Percentiles rank a stretch among this genome's conserved stretches.
Conservation (phyloP, 2,113 vertebrate genomes). For the Erpornis zantholeuca region DNA sequence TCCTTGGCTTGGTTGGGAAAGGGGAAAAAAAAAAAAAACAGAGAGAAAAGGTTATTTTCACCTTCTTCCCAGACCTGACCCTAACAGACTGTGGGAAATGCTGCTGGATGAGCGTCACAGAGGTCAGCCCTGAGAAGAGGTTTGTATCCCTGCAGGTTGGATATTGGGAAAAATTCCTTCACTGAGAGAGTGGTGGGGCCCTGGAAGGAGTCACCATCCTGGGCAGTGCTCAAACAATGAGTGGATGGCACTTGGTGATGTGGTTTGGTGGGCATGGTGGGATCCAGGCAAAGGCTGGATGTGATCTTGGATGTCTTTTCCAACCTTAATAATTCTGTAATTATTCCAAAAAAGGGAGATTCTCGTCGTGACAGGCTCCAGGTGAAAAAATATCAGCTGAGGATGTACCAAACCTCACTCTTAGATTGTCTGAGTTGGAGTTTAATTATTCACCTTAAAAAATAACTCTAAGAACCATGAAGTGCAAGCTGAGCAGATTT, state of each 20-base stretch:
- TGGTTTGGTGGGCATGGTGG: background rate
- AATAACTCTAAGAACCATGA: background rate
- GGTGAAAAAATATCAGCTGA: background rate
- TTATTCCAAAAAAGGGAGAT: background rate
- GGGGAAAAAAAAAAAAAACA: background rate
- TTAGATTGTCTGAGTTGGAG: background rate
- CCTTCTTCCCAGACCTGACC: background rate
- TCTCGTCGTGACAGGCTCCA: background rate
- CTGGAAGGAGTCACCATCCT: background rate
- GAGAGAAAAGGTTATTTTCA: background rate
- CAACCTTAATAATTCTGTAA: background rate
- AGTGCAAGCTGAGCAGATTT: background rate
- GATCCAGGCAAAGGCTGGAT: background rate
- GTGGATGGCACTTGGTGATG: background rate
- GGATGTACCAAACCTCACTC: background rate
- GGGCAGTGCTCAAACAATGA: background rate
- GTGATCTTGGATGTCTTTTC: background rate
- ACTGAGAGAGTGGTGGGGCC: too few relatives aligned
- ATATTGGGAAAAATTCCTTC: background rate
- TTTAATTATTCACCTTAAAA: background rate
- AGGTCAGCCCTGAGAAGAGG: background rate
- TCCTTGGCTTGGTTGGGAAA: slow-evolving; percentile 85
- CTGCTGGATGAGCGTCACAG: background rate
- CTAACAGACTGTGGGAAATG: rapidly evolving
- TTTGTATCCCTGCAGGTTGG: rapidly evolving